Conservation (phyloP, 2,888 invertebrate genomes). For the Orchestes rusci region DNA sequence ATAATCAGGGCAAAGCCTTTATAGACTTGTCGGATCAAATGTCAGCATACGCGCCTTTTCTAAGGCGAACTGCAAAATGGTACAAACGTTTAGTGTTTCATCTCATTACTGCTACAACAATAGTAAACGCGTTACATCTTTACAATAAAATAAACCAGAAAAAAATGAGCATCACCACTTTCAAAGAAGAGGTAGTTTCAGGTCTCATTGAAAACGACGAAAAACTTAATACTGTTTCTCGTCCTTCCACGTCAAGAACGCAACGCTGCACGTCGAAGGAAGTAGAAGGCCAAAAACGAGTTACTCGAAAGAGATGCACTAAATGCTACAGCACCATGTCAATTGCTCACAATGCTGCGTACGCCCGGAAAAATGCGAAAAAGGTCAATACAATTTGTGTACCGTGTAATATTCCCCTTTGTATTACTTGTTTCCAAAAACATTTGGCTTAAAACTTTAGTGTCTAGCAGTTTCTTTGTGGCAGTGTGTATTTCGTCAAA, state of each 20-base stretch:
- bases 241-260: conserved; percentile 2
- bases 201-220: conserved; percentile 5
- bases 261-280: conserved; percentile 3
- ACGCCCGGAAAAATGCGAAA: conserved; percentile 13
- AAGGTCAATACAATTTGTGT: conserved; percentile 14
- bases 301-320: conserved; percentile 12
- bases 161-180: conserved; percentile 11
- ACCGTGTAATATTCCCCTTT: conserved; percentile 6
- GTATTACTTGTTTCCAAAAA: conserved; percentile 12
- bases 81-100: conserved; percentile 15
- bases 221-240: neutral
- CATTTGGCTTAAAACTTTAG: conserved; percentile 2
- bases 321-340: conserved; percentile 11
- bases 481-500: no score
- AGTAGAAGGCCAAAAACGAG: conserved; percentile 8
- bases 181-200: conserved; percentile 11
- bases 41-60: conserved; percentile 9
- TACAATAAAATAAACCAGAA: conserved; percentile 16
- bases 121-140: conserved; percentile 15
- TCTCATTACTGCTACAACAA: conserved; percentile 13
- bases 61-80: conserved; percentile 13
- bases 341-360: conserved; percentile 10
- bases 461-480: no score
- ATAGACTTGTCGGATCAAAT: conserved; percentile 18
- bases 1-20: conserved; percentile 14